Base-by-base conservation (phyloP, 2,888 invertebrate genomes). In the Hirtodrosophila alboralis region DNA sequence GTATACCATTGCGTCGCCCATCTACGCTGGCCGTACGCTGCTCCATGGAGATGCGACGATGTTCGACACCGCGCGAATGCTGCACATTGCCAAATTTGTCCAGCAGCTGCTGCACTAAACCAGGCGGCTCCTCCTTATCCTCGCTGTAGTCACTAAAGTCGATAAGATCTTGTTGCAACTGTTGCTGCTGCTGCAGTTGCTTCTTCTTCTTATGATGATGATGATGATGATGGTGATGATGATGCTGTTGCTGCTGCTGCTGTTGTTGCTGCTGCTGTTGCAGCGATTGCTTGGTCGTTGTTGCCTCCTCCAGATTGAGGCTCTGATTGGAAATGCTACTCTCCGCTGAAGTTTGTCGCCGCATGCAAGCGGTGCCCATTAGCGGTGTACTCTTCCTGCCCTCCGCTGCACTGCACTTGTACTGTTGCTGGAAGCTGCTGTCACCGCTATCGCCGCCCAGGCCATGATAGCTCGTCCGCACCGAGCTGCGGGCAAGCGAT, bases 301-400 rank as follows among this genome's bases (percentile, higher is more conserved):
- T 8, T 4, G 71, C 62, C 31, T 90, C 90, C 44, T 91, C 91
- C 41, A 89, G 67, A 51, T 88, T 90, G 9, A 88, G 70, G 57
- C 91, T 91, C 59, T 91, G 90, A 77, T 90, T 90, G 26, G 90
- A 90, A 21, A 90, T 89, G 68, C 90, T 91, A 51, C 91, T 91
- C 63, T 91, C 91, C 2, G 90, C 90, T 0, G 91, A 91, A 1
- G 91, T 89, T 67, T 91, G 91, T 5, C 91, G 87, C 2, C 89
- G 80, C 88, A 90, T 91, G 28, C 84, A 77, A 1, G 84, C 79
- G 16, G 86, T 81, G 9, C 81, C 75, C 61, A 90, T 76, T 12
- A 90, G 87, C 2, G 87, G 72, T 7, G 84, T 84, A 14, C 87
- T 71, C 66, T 84, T 84, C 26, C 75, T 66, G 10, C 70, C 73